phyloP scores from a whole-genome alignment of 1,140 invertebrate species.

The Tetraneura akinire region DNA sequence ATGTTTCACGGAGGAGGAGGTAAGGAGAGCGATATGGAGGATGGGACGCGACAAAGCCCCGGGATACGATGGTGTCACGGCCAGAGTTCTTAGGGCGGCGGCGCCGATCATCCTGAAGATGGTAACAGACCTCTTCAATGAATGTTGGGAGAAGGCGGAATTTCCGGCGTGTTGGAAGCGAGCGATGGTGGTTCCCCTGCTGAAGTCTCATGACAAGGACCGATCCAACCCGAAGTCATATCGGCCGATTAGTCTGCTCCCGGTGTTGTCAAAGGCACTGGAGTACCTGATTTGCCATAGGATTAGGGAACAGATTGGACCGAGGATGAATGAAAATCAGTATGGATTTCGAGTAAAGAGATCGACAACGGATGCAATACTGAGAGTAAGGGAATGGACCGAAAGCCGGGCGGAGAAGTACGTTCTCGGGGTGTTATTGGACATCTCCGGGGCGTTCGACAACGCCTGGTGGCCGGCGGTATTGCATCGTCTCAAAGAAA shows the following conservation, averaged over 20 bases:
- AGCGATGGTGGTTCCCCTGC: neutral
- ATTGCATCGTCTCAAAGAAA: neutral
- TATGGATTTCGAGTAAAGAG: neutral
- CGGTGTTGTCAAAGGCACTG: conserved; percentile 27
- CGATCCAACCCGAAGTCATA: neutral
- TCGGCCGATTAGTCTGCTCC: conserved; percentile 19
- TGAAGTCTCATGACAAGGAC: neutral
- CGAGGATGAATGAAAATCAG: neutral
- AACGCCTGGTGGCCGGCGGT: conserved; percentile 45
- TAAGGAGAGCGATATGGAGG: neutral
- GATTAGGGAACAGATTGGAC: neutral
- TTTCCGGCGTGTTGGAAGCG: neutral
- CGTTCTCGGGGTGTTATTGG: conserved; percentile 27
- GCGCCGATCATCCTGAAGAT: neutral
- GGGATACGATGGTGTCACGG: conserved; percentile 8
- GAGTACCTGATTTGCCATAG: neutral
- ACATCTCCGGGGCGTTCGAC: conserved; percentile 46
- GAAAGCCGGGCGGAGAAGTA: conserved; percentile 9
- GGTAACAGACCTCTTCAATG: neutral
- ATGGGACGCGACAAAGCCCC: conserved; percentile 12
- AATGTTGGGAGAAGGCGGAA: neutral
- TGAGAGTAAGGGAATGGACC: neutral
- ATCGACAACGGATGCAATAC: conserved; percentile 54
- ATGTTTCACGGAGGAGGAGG: neutral
- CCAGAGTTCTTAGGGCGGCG: neutral